phyloP scores from a whole-genome alignment of 1,140 invertebrate species.

The Caenorhabditis tropicalis region DNA sequence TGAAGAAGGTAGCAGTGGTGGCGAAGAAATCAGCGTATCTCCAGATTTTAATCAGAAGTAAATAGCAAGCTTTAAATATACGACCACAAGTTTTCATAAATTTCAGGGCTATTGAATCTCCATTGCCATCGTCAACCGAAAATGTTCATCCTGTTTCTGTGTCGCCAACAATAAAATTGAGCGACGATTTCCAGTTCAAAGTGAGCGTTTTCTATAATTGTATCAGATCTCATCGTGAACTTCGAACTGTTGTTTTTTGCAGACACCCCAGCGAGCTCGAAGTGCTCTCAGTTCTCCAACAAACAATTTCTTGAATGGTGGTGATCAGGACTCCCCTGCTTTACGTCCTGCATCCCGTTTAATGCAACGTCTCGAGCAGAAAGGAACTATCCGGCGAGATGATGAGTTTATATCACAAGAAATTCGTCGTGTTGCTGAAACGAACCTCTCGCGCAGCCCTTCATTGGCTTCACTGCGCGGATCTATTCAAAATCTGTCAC shows the following conservation, averaged over 20 bases:
- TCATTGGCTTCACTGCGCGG: conserved; percentile 10
- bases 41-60: conserved; percentile 5
- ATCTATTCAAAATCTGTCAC: neutral
- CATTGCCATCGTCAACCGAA: neutral
- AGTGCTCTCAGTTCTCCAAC: conserved; percentile 11
- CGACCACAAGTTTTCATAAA: too few species aligned
- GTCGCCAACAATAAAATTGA: neutral
- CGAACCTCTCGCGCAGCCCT: neutral
- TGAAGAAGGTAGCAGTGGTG: conserved; percentile 16
- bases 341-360: neutral
- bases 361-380: conserved; percentile 19
- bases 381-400: conserved; percentile 1
- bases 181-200: neutral
- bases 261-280: neutral
- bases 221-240: neutral
- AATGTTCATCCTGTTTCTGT: neutral
- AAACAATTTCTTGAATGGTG: conserved; percentile 14
- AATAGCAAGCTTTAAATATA: neutral
- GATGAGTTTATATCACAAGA: conserved; percentile 17
- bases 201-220: neutral
- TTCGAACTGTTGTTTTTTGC: neutral
- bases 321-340: neutral
- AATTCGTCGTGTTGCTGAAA: neutral
- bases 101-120: neutral
- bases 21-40: conserved; percentile 3